Conservation (phyloP, 2,113 vertebrate genomes). For the Chaetura pelagica region DNA sequence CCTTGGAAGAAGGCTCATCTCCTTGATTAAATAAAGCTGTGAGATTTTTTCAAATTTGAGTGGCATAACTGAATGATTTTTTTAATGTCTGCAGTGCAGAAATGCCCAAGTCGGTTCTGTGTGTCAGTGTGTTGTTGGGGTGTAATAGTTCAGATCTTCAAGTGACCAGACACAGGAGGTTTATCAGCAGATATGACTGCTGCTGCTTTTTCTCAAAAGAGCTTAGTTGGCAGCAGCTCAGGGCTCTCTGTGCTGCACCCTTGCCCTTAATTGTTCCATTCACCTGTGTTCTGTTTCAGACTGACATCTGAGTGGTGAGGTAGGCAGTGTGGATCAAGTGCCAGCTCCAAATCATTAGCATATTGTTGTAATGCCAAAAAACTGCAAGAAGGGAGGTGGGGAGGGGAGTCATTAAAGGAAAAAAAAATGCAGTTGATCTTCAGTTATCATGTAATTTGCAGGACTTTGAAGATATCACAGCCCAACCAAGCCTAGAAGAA, state of each 20-base stretch:
- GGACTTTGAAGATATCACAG: constrained; percentile 92
- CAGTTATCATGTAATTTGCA: constrained; percentile 41
- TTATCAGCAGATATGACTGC: neutral
- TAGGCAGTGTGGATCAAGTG: neutral
- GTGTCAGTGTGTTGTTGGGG: neutral
- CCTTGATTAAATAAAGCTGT: neutral
- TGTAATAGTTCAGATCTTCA: neutral
- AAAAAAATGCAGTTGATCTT: neutral
- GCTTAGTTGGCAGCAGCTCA: neutral
- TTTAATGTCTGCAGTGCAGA: neutral
- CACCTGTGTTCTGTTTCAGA: neutral
- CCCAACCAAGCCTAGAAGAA: constrained; percentile 84
- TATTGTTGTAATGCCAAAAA: neutral
- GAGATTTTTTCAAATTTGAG: neutral
- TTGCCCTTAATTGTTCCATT: neutral
- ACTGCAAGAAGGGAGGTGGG: neutral
- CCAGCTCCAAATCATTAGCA: neutral
- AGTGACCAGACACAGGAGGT: neutral
- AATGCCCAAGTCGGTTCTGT: neutral
- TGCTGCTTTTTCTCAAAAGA: neutral
- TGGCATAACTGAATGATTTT: neutral
- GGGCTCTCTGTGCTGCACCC: neutral
- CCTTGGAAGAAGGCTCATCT: neutral
- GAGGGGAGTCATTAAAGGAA: neutral
- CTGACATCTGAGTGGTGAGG: neutral